These are phyloP conservation scores for Python bivittatus DNA, from an alignment of 2,113 vertebrate species.

Conservation along the genomic window DNA sequence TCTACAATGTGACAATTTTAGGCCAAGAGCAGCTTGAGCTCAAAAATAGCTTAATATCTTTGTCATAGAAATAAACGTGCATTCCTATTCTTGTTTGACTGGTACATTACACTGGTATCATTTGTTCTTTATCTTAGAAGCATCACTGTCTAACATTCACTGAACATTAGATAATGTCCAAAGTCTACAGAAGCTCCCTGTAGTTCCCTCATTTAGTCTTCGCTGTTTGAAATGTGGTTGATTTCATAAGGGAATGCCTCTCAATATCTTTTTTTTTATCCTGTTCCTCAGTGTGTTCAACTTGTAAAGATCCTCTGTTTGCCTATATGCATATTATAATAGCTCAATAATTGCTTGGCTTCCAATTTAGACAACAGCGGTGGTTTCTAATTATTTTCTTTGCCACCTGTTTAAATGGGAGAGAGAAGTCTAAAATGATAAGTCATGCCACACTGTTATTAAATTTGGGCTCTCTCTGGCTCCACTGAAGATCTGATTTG, in stretches of 20 bases:
- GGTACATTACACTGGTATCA: not conserved
- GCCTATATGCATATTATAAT: not conserved
- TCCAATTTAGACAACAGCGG: not conserved
- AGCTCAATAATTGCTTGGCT: slow-evolving; percentile 10
- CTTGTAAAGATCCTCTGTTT: not conserved
- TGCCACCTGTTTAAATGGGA: slow-evolving; percentile 32
- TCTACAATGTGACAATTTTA: not conserved
- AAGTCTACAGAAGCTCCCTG: not conserved
- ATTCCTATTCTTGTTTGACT: not conserved
- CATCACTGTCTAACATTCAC: not conserved
- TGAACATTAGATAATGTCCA: not conserved
- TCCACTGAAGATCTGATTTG: not conserved
- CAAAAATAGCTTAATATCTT: not conserved
- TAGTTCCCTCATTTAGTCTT: not conserved
- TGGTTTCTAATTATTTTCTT: slow-evolving; percentile 11
- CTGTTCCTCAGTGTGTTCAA: not conserved
- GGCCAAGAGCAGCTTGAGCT: not conserved
- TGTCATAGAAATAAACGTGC: not conserved
- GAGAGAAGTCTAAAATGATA: not conserved
- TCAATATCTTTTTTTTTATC: not conserved
- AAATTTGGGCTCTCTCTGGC: not conserved
- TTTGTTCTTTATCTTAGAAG: not conserved
- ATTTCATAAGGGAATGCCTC: not conserved
- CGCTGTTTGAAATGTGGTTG: not conserved
- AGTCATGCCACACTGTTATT: not conserved